A percentile compares a stretch with the other conserved stretches of the same genome.
phyloP scores from a whole-genome alignment of 2,113 vertebrate genomes.

The Onychostoma macrolepis region DNA sequence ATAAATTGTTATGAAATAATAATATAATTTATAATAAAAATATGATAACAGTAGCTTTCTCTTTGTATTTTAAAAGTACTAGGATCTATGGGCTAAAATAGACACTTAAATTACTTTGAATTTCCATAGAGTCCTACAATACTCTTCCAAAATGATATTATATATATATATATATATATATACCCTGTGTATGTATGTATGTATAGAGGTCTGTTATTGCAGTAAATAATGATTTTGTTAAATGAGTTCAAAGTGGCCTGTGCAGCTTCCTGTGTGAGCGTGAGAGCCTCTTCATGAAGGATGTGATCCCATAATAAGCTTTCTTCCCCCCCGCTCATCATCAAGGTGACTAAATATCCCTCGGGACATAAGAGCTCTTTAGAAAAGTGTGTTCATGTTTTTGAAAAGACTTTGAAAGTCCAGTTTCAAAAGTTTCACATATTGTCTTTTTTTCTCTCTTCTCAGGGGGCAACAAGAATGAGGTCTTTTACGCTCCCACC shows the following conservation, averaged over 20 bases:
- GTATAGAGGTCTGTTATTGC: too few species aligned
- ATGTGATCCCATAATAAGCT: background rate
- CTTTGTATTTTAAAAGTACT: too few species aligned
- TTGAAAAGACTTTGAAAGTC: slow-evolving; percentile 29
- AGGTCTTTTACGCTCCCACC: slow-evolving; percentile 64
- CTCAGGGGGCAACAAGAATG: slow-evolving; percentile 54
- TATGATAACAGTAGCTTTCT: too few species aligned
- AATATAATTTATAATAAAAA: too few species aligned
- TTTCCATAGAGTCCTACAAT: too few species aligned
- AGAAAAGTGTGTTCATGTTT: slow-evolving; percentile 1
- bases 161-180: too few species aligned
- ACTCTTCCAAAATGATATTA: too few species aligned
- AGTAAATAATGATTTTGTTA: too few species aligned
- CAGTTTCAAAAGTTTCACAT: slow-evolving; percentile 11
- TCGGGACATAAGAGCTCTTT: background rate
- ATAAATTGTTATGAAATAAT: too few species aligned
- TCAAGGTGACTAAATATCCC: background rate
- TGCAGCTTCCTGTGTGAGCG: background rate
- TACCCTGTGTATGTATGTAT: too few species aligned
- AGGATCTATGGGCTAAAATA: too few species aligned
- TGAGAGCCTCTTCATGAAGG: background rate
- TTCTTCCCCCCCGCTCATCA: background rate
- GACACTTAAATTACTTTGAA: too few species aligned
- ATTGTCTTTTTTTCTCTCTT: slow-evolving; percentile 26
- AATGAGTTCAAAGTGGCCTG: background rate